These are phyloP conservation scores for Ptycholaimellus sp. DNA, from an alignment of 2,888 invertebrate genomes.

Conservation along the genomic window DNA sequence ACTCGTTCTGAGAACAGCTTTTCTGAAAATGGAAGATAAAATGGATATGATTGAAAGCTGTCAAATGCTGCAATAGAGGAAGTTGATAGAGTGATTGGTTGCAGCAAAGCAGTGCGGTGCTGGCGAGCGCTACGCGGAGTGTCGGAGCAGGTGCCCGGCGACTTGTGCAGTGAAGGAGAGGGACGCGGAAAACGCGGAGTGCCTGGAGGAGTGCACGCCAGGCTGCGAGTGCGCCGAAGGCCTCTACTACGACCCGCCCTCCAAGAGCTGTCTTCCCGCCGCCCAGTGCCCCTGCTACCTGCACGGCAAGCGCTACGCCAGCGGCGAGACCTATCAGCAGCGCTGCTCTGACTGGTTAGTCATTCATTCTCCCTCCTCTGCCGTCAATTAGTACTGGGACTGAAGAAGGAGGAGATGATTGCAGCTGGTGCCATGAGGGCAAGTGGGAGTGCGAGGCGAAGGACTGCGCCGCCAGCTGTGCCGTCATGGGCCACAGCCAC, in stretches of 20 bases:
- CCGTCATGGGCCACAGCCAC: slow-evolving; percentile 65
- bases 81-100: too few relatives aligned
- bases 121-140: slow-evolving; percentile 7
- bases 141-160: slow-evolving; percentile 2
- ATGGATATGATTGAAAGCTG: too few relatives aligned
- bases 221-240: slow-evolving; percentile 6
- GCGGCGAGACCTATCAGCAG: too few relatives aligned
- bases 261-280: slow-evolving; percentile 45
- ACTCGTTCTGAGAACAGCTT: too few relatives aligned
- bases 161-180: slow-evolving; percentile 15
- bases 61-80: too few relatives aligned
- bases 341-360: too few relatives aligned
- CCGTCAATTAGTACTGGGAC: too few relatives aligned
- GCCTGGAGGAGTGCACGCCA: slow-evolving; percentile 43
- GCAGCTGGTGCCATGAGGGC: slow-evolving; percentile 47
- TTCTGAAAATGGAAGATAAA: too few relatives aligned
- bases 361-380: too few relatives aligned
- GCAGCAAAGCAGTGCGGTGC: too few relatives aligned
- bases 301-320: too few relatives aligned
- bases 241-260: slow-evolving; percentile 2
- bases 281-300: slow-evolving; percentile 64
- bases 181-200: slow-evolving; percentile 32
- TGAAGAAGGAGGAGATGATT: too few relatives aligned
- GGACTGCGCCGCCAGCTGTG: slow-evolving; percentile 55
- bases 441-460: slow-evolving; percentile 54